These are phyloP conservation scores for Globicephala melas DNA, from an alignment of 2,113 vertebrate genomes.

Conservation along the genomic window DNA sequence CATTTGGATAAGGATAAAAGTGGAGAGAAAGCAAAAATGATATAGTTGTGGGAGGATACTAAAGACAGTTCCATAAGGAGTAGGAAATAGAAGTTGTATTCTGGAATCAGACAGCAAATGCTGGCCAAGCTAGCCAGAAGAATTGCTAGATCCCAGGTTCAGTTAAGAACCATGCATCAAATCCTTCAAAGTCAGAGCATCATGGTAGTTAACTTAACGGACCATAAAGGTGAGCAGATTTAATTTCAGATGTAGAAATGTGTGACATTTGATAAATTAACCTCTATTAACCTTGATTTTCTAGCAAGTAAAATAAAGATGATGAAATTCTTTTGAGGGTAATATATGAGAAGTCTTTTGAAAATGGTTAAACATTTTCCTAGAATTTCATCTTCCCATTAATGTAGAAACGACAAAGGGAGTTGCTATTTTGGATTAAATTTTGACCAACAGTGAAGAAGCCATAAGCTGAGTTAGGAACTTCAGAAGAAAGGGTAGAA, in stretches of 20 bases:
- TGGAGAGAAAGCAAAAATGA: slow-evolving; percentile 9
- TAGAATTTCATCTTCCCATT: background rate
- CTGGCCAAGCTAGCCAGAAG: background rate
- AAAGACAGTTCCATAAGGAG: slow-evolving; percentile 13
- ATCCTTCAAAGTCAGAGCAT: background rate
- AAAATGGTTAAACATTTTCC: background rate
- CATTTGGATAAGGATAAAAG: slow-evolving; percentile 26
- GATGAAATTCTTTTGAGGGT: background rate
- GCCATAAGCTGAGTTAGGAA: background rate
- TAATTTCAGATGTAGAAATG: background rate
- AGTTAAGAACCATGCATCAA: background rate
- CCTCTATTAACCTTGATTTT: background rate
- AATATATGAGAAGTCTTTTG: background rate
- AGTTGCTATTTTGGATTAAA: background rate
- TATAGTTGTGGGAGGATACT: background rate
- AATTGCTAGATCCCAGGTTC: background rate
- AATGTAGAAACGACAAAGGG: background rate
- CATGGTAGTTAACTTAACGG: background rate
- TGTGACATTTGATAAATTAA: background rate
- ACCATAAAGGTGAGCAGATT: background rate
- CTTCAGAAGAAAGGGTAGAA: background rate
- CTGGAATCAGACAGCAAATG: slow-evolving; percentile 18
- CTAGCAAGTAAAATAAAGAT: slow-evolving; percentile 10
- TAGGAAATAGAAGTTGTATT: slow-evolving; percentile 24
- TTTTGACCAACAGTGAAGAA: slow-evolving; percentile 25